Percentiles rank a stretch among this genome's conserved stretches.
These are phyloP conservation scores for Harmothoe impar DNA, from an alignment of 2,888 invertebrate species.

Conservation along the genomic window DNA sequence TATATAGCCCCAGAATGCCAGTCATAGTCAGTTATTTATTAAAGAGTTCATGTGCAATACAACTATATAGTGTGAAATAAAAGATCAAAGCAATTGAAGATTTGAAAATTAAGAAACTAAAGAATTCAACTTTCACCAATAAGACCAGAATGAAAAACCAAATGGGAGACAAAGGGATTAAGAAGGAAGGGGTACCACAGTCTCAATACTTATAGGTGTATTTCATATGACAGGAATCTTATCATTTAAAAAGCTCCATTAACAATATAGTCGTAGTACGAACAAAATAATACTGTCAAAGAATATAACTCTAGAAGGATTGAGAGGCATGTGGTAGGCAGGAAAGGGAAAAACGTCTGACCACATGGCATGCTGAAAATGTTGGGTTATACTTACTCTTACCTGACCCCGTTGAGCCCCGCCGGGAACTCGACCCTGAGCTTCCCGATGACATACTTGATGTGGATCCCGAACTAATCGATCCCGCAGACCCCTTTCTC, in stretches of 20 bases:
- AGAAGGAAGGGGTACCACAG: too few species aligned
- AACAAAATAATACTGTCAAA: not conserved
- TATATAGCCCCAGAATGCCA: too few species aligned
- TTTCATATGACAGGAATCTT: not conserved
- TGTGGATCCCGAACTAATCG: conserved; percentile 9
- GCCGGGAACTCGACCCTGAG: not conserved
- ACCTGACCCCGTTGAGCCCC: conserved; percentile 53
- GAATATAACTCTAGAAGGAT: not conserved
- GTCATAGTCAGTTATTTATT: too few species aligned
- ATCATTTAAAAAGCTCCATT: not conserved
- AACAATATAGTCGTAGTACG: not conserved
- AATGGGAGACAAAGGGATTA: too few species aligned
- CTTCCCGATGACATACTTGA: conserved; percentile 27
- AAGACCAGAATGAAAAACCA: too few species aligned
- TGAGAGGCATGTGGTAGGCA: not conserved
- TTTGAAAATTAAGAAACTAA: too few species aligned
- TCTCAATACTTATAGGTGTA: too few species aligned
- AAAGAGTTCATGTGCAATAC: too few species aligned
- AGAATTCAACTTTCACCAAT: too few species aligned
- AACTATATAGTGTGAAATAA: too few species aligned
- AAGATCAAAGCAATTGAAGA: too few species aligned
- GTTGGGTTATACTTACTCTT: conserved; percentile 53
- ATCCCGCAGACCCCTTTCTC: conserved; percentile 54
- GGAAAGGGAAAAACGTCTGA: not conserved
- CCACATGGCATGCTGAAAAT: conserved; percentile 50